Conservation (phyloP, 1,140 invertebrate genomes). For the Lasaia peninsularis region DNA sequence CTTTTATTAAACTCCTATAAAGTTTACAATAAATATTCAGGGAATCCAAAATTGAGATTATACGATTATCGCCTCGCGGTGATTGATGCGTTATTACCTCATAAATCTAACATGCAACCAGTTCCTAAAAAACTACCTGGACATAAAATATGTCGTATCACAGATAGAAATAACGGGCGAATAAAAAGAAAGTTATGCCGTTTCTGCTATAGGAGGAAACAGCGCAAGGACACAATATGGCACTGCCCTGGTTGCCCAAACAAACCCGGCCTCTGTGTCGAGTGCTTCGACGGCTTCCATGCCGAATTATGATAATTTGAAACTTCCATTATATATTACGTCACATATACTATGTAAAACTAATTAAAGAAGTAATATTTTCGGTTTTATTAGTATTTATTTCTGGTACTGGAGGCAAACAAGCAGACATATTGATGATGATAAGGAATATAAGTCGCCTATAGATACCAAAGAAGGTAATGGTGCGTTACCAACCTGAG, state of each 20-base stretch:
- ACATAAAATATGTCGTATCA: slow-evolving; percentile 4
- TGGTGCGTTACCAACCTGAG: no score
- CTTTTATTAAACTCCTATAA: slow-evolving; percentile 10
- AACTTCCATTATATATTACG: neutral
- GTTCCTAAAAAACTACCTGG: neutral
- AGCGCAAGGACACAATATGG: neutral
- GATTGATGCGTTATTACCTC: neutral
- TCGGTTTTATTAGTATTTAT: no score
- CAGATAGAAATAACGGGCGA: neutral
- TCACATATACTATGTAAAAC: no score
- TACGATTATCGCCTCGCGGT: neutral
- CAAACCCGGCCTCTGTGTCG: neutral
- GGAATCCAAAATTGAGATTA: neutral
- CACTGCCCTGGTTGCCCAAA: neutral
- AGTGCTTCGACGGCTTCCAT: neutral
- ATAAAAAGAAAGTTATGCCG: neutral
- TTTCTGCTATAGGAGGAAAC: neutral
- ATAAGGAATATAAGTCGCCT: no score
- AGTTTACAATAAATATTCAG: slow-evolving; percentile 4
- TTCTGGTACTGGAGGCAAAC: no score
- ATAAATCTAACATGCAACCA: neutral
- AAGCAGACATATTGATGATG: no score
- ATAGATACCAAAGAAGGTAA: no score
- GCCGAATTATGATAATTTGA: neutral
- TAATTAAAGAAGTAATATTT: no score